Conservation (phyloP, 2,888 invertebrate species). For the Nomada hirtipes region DNA sequence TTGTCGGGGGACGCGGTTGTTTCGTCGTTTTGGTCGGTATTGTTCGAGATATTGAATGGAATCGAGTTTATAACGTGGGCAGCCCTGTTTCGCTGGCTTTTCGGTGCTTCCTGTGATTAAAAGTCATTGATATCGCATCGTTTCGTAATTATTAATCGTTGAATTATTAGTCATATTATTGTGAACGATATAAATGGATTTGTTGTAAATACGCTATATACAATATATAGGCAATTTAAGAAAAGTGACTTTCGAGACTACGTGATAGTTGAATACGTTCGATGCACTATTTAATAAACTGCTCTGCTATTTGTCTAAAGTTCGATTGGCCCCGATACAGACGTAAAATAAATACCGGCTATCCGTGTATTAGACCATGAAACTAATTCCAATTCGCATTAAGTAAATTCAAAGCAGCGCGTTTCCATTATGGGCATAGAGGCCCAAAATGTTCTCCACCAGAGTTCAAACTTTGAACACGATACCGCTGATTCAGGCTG, state of each 20-base stretch:
- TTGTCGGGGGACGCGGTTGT: neutral
- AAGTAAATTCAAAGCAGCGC: constrained; percentile 23
- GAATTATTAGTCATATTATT: too few relatives aligned
- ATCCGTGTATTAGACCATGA: neutral
- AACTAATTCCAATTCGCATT: constrained; percentile 29
- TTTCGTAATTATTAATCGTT: too few relatives aligned
- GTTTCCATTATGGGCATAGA: constrained; percentile 2
- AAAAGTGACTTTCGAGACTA: neutral
- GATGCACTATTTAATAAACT: constrained; percentile 3
- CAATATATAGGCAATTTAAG: neutral
- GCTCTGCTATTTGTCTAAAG: constrained; percentile 1
- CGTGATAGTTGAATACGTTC: neutral
- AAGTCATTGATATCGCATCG: too few relatives aligned
- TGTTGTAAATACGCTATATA: too few relatives aligned
- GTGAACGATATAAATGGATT: too few relatives aligned
- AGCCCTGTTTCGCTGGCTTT: too few relatives aligned
- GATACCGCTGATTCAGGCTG: neutral
- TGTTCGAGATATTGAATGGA: neutral
- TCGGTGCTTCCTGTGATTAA: too few relatives aligned
- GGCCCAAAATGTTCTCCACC: neutral
- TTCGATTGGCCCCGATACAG: neutral
- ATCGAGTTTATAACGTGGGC: neutral
- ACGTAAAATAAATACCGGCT: constrained; percentile 13
- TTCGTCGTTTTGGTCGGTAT: neutral
- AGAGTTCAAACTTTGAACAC: neutral